Conservation (phyloP, 2,888 invertebrate species). For the Ochropleura leucogaster region DNA sequence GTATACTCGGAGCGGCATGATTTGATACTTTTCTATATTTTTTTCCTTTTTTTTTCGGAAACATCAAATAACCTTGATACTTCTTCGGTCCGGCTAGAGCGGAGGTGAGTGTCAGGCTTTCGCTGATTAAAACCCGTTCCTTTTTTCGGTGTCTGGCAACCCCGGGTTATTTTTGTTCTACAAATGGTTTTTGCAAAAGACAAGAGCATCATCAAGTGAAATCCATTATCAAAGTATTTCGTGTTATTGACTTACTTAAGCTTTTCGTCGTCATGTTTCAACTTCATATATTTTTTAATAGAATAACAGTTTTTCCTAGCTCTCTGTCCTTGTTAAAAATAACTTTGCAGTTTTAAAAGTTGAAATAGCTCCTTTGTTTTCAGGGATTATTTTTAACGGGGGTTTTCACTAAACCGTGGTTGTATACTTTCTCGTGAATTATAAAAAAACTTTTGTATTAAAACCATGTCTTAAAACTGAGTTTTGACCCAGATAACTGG, state of each 20-base stretch:
- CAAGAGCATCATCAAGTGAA: neutral
- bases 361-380: neutral
- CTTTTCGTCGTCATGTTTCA: neutral
- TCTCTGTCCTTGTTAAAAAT: neutral
- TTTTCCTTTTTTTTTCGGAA: neutral
- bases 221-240: neutral
- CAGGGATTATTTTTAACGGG: neutral
- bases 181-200: neutral
- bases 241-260: neutral
- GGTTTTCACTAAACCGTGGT: no score
- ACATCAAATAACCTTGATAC: no score
- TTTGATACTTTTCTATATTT: slow-evolving; percentile 69
- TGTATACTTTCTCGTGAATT: neutral
- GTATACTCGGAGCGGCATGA: slow-evolving; percentile 58
- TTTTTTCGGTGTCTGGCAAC: no score
- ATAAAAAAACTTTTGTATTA: neutral
- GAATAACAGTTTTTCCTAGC: neutral
- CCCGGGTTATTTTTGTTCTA: neutral
- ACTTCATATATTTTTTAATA: neutral
- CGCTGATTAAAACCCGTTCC: no score
- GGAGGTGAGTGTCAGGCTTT: no score
- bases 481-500: neutral
- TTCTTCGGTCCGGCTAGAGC: no score
- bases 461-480: neutral
- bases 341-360: neutral